Evolutionary conservation across 2,888 invertebrate genomes (phyloP).

Genomic region (Drosophila meridionalis): DNA sequence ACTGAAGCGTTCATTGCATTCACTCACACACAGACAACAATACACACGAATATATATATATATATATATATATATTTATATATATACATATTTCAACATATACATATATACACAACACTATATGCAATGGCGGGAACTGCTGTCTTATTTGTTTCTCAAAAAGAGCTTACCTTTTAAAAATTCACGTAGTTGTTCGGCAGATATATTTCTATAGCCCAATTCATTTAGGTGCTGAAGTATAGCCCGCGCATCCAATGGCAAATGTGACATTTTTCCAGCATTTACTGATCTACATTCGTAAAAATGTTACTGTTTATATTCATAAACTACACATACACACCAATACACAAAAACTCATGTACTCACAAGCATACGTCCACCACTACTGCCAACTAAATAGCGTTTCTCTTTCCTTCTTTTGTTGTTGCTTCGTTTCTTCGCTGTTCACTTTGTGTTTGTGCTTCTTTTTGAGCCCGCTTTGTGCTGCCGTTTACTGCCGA

Average conservation of each 20-base stretch:
- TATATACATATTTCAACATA: not conserved
- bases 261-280: slow-evolving; percentile 83
- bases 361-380: slow-evolving; percentile 35
- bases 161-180: slow-evolving; percentile 90
- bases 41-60: slow-evolving; percentile 9
- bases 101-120: not conserved
- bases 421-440: slow-evolving; percentile 70
- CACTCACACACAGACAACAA: slow-evolving; percentile 15
- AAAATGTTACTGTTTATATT: slow-evolving; percentile 51
- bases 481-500: slow-evolving; percentile 67
- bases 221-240: slow-evolving; percentile 90
- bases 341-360: slow-evolving; percentile 19
- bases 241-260: slow-evolving; percentile 89
- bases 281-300: slow-evolving; percentile 46
- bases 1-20: slow-evolving; percentile 47
- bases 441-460: slow-evolving; percentile 52
- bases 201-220: slow-evolving; percentile 91
- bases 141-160: slow-evolving; percentile 24
- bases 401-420: slow-evolving; percentile 66
- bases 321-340: slow-evolving; percentile 14
- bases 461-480: slow-evolving; percentile 61
- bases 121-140: slow-evolving; percentile 66
- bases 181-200: slow-evolving; percentile 90
- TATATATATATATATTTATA: not conserved
- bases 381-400: slow-evolving; percentile 40